phyloP scores from a whole-genome alignment of 2,113 vertebrate species.

The Egretta garzetta region DNA sequence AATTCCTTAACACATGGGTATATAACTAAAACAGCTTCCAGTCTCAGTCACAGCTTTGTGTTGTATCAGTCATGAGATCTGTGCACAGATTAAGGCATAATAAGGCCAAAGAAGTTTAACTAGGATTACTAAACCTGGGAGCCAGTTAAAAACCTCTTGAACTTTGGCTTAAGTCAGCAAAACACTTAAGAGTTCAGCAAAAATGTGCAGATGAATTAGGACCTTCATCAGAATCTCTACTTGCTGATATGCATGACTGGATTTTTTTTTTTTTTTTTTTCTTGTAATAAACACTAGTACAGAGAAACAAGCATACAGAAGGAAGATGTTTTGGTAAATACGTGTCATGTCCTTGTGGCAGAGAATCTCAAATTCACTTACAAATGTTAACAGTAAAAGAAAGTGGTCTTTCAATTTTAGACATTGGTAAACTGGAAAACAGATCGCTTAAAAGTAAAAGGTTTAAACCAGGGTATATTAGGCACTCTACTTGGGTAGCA shows the following conservation, averaged over 20 bases:
- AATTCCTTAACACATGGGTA: not conserved
- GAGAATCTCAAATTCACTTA: not conserved
- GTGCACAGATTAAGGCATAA: not conserved
- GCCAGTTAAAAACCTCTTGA: not conserved
- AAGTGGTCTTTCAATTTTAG: not conserved
- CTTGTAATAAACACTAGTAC: not conserved
- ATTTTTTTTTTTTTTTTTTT: not conserved
- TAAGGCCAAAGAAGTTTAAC: slow-evolving; percentile 14
- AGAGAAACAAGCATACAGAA: not conserved
- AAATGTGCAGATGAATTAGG: slow-evolving; percentile 2
- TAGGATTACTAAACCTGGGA: slow-evolving; percentile 11
- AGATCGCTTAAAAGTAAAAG: not conserved
- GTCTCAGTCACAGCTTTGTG: not conserved
- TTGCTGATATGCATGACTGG: not conserved
- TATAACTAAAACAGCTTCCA: not conserved
- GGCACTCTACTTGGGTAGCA: not conserved
- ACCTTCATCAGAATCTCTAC: not conserved
- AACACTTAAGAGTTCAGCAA: not conserved
- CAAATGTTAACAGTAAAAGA: not conserved
- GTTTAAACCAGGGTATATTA: not conserved
- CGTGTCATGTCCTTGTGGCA: not conserved
- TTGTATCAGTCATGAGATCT: not conserved
- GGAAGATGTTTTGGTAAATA: not conserved
- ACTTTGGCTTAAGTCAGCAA: not conserved
- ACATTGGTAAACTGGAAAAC: not conserved